Percentiles rank a stretch among this genome's conserved stretches.
phyloP scores from a whole-genome alignment of 2,797 vertebrate genomes.

The Thunnus albacares region DNA sequence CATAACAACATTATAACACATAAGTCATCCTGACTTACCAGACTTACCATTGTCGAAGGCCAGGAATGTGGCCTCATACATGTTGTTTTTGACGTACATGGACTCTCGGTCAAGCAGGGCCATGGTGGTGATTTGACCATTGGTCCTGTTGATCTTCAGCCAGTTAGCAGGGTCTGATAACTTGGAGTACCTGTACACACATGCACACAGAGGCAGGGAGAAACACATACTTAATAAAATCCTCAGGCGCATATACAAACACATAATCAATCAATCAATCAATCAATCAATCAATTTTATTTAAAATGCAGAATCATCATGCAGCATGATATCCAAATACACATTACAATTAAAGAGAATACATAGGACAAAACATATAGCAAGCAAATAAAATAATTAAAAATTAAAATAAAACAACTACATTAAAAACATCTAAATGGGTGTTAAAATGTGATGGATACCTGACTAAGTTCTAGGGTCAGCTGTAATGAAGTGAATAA shows the following conservation, averaged over 20 bases:
- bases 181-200: slow-evolving; percentile 92
- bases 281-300: too few species aligned
- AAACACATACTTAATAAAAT: slow-evolving; percentile 27
- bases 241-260: slow-evolving; percentile 11
- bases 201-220: slow-evolving; percentile 39
- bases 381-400: too few species aligned
- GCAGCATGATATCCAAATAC: too few species aligned
- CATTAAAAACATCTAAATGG: too few species aligned
- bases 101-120: slow-evolving; percentile 96
- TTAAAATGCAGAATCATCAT: too few species aligned
- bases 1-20: slow-evolving; percentile 30
- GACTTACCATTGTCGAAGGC: slow-evolving; percentile 96
- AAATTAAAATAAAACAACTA: too few species aligned
- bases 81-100: slow-evolving; percentile 93
- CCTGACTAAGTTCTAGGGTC: too few species aligned
- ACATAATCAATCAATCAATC: not conserved
- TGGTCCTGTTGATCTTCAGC: slow-evolving; percentile 96
- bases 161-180: slow-evolving; percentile 97
- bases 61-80: slow-evolving; percentile 98
- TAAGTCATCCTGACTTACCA: slow-evolving; percentile 77
- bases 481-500: too few species aligned
- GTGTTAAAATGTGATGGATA: too few species aligned
- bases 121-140: slow-evolving; percentile 95
- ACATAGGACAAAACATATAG: too few species aligned
- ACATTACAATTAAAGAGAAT: too few species aligned